Evolutionary conservation across 2,888 invertebrate genomes (phyloP).

Genomic region (Strigamia crassipes): DNA sequence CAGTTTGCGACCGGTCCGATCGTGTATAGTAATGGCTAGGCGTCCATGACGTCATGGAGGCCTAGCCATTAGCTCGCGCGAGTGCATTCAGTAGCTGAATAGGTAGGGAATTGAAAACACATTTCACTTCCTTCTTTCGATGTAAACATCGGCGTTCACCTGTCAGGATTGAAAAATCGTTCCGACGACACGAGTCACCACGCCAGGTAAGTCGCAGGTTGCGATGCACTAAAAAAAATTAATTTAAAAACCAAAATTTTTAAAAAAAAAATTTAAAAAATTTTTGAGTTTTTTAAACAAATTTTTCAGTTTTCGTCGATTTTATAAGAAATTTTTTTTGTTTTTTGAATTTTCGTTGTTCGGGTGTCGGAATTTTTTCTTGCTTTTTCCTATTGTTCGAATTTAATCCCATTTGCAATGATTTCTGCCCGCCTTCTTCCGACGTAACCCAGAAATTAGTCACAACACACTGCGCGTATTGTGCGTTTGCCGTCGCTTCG

Average conservation of each 20-base stretch:
- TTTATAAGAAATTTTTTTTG: too few relatives aligned
- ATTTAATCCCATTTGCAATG: not conserved
- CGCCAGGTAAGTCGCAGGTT: not conserved
- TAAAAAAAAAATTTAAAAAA: too few relatives aligned
- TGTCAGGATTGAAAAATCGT: not conserved
- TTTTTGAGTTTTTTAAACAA: too few relatives aligned
- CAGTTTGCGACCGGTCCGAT: not conserved
- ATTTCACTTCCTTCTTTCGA: constrained; percentile 2
- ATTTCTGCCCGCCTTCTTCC: constrained; percentile 13
- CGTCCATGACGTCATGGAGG: not conserved
- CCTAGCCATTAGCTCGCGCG: not conserved
- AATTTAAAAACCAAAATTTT: too few relatives aligned
- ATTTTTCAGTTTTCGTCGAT: too few relatives aligned
- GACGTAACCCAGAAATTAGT: constrained; percentile 1
- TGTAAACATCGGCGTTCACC: not conserved
- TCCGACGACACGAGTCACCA: not conserved
- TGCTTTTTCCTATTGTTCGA: not conserved
- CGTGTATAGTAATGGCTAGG: not conserved
- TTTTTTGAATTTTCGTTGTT: too few relatives aligned
- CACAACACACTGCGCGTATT: not conserved
- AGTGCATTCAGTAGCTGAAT: constrained; percentile 32
- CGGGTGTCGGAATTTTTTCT: not conserved
- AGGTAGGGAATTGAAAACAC: constrained; percentile 34
- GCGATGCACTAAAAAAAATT: too few relatives aligned
- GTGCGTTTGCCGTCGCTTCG: too few relatives aligned